Evolutionary conservation across 2,113 vertebrate genomes (phyloP).

Genomic region (Hippolais icterina): DNA sequence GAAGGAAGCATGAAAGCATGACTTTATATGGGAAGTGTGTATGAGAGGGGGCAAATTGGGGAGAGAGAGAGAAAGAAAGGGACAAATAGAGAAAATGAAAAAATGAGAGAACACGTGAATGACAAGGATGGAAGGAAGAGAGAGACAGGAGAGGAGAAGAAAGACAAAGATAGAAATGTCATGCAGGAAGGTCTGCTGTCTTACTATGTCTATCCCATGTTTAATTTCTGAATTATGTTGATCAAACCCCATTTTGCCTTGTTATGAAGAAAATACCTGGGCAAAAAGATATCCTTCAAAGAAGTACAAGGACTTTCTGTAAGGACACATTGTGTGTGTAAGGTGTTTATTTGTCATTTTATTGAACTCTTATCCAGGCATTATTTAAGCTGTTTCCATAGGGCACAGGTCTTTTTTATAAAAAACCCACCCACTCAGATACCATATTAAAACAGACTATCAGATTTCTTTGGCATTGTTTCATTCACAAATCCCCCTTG

Average conservation of each 20-base stretch:
- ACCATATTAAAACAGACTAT: constrained; percentile 20
- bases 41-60: neutral
- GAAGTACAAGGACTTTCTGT: neutral
- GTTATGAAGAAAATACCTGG: neutral
- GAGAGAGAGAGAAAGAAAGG: neutral
- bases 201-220: neutral
- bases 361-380: neutral
- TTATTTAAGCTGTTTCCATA: constrained; percentile 32
- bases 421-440: constrained; percentile 34
- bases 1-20: neutral
- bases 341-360: neutral
- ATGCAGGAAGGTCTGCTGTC: neutral
- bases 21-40: neutral
- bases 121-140: neutral
- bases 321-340: neutral
- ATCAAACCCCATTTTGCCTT: neutral
- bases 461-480: constrained; percentile 8
- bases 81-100: neutral
- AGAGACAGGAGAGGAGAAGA: neutral
- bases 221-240: neutral
- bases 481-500: constrained; percentile 32
- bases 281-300: neutral
- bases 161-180: neutral
- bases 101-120: neutral
- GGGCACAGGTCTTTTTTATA: constrained; percentile 1